Evolutionary conservation across 2,888 invertebrate species (phyloP).

Genomic region (Linyphia triangularis): DNA sequence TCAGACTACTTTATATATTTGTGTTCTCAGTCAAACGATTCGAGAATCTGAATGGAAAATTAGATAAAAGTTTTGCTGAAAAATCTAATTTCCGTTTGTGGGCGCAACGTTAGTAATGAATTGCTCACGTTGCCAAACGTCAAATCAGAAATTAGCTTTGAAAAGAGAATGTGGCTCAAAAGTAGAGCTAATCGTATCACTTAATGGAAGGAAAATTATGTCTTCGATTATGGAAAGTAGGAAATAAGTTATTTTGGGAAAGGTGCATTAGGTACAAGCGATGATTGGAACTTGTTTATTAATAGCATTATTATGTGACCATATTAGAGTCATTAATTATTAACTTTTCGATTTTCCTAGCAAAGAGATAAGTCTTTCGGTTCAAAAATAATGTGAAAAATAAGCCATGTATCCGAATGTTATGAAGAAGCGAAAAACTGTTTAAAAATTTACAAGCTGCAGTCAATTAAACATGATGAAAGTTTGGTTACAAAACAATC

Average conservation of each 20-base stretch:
- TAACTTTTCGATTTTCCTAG: neutral
- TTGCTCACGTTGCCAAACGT: constrained; percentile 37
- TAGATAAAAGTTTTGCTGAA: constrained; percentile 7
- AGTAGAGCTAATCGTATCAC: constrained; percentile 23
- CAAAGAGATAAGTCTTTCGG: too few species aligned
- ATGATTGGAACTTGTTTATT: neutral
- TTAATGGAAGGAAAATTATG: constrained; percentile 48
- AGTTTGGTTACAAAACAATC: too few species aligned
- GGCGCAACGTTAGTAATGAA: constrained; percentile 31
- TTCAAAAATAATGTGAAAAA: too few species aligned
- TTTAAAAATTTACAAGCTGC: too few species aligned
- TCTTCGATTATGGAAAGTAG: constrained; percentile 39
- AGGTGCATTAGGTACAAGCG: neutral
- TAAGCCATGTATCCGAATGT: too few species aligned
- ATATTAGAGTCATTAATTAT: neutral
- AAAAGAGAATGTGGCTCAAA: neutral
- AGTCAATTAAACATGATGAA: too few species aligned
- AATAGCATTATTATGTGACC: neutral
- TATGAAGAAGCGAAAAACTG: too few species aligned
- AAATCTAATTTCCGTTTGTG: constrained; percentile 35
- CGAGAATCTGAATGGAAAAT: constrained; percentile 14
- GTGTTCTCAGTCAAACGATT: neutral
- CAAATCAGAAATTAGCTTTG: constrained; percentile 43
- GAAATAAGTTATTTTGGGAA: constrained; percentile 41
- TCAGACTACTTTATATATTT: neutral